phyloP scores from a whole-genome alignment of 2,797 vertebrate species.

The Acipenser transmontanus region DNA sequence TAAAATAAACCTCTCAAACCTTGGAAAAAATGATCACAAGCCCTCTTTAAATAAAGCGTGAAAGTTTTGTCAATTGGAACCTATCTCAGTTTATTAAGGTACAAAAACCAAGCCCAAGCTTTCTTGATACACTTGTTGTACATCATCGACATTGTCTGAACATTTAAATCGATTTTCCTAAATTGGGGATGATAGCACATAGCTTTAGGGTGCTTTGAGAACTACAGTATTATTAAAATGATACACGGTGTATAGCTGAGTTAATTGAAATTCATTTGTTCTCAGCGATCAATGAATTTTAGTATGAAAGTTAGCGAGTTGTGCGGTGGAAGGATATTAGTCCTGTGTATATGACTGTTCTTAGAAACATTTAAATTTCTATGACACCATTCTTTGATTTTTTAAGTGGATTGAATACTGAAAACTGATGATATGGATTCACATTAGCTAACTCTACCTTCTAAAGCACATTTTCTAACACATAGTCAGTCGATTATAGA shows the following conservation, averaged over 20 bases:
- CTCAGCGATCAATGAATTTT: not conserved
- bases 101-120: no score
- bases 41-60: no score
- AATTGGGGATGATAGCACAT: not conserved
- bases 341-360: no score
- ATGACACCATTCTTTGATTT: no score
- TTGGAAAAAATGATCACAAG: no score
- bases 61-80: no score
- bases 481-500: not conserved
- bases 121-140: not conserved
- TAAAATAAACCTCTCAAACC: no score
- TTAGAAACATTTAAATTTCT: no score
- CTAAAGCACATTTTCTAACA: not conserved
- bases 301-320: not conserved
- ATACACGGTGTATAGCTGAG: not conserved
- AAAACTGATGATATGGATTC: no score
- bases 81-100: no score
- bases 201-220: not conserved
- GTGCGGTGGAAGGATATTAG: no score
- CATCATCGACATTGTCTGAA: not conserved
- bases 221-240: slow-evolving; percentile 5
- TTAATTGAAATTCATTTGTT: not conserved
- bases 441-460: not conserved
- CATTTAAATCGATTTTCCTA: not conserved
- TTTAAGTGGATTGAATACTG: no score